These are phyloP conservation scores for Lipophrys pholis DNA, from an alignment of 2,113 vertebrate genomes.

Conservation along the genomic window DNA sequence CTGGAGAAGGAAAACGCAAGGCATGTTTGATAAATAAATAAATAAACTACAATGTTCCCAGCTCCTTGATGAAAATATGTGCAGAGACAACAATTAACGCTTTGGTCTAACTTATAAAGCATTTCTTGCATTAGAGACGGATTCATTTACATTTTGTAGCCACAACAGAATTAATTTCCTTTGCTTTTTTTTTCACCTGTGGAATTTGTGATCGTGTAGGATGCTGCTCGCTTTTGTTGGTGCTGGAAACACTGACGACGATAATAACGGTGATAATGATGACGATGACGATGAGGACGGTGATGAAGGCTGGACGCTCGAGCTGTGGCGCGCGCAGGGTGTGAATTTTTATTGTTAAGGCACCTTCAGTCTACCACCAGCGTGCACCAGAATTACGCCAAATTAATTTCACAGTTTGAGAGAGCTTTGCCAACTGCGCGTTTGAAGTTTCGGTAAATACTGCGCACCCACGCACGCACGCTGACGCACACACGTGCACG, in stretches of 20 bases:
- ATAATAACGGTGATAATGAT: constrained; percentile 14
- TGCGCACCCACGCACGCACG: background rate
- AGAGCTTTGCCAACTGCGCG: constrained; percentile 60
- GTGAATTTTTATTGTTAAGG: constrained; percentile 63
- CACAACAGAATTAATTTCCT: background rate
- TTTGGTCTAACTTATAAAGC: background rate
- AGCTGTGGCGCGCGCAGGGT: constrained; percentile 47
- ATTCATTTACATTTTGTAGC: constrained; percentile 6
- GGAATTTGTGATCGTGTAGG: constrained; percentile 44
- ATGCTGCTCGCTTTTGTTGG: constrained; percentile 20
- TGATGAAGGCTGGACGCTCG: constrained; percentile 44
- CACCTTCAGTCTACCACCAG: constrained; percentile 66
- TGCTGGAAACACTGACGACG: constrained; percentile 44
- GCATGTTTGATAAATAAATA: background rate
- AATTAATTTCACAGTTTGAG: constrained; percentile 73
- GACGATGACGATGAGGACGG: constrained; percentile 27
- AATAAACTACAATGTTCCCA: background rate
- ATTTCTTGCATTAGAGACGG: background rate
- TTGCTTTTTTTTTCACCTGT: constrained; percentile 48
- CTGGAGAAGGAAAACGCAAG: background rate
- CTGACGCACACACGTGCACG: background rate
- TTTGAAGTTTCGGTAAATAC: constrained; percentile 62
- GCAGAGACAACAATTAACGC: background rate
- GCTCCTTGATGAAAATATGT: background rate
- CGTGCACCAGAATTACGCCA: constrained; percentile 63